Base-by-base conservation (phyloP, 2,113 vertebrate species). In the Seriola dumerili region DNA sequence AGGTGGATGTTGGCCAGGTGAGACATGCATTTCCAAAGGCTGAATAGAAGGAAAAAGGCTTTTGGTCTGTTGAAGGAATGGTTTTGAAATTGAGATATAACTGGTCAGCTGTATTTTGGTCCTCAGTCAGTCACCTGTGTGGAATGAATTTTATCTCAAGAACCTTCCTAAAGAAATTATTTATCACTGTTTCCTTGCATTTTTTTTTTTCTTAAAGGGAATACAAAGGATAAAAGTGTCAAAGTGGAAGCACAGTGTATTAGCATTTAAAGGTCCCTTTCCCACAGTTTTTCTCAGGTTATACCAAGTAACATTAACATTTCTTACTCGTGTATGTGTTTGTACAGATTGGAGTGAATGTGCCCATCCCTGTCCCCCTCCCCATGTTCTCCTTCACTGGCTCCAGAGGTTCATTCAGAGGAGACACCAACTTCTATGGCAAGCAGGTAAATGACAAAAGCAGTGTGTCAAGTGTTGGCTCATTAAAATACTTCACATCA, bases 311-410 rank as follows among this genome's bases (percentile, higher is more conserved):
- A 65, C 0, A 16, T 19, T 29, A 50, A 63, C 17, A 50, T 34
- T 11, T 66, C 11, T 46, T 2, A 7, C 50, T 57, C 54, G 3
- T 72, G 9, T 46, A 4, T 81, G 14, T 21, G 1, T 77, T 94
- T 91, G 12, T 93, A 36, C 87, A 99, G 98, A 95, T 99, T 78
- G 98, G 98, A 12, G 96, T 99, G 77, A 99, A 99, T 0, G 98
- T 99, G 52, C 98, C 98, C 25, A 99, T 99, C 87, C 98, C 98
- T 0, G 98, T 99, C 42, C 98, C 98, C 63, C 95, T 99, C 63
- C 98, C 98, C 66, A 99, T 99, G 98, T 99, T 99, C 87, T 99
- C 98, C 52, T 99, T 99, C 92, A 99, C 98, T 0, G 98, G 98
- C 50, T 99, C 98, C 81, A 96, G 97, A 81, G 96, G 94, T 79